phyloP scores from a whole-genome alignment of 2,797 vertebrate species.

The Urophycis tenuis region DNA sequence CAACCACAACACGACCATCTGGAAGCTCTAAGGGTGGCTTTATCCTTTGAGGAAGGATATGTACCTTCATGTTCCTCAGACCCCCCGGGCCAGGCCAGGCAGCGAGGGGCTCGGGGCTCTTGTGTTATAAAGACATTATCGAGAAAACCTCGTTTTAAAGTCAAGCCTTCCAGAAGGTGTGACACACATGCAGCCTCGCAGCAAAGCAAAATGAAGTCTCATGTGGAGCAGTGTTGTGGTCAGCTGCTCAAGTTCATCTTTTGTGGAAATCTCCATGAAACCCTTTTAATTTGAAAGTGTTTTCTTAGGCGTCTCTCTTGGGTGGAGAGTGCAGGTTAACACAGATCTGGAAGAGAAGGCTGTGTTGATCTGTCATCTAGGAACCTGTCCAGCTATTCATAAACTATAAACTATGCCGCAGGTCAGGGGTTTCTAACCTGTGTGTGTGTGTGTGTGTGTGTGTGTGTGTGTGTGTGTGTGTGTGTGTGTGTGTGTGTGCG shows the following conservation, averaged over 20 bases:
- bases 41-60: background rate
- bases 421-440: no score
- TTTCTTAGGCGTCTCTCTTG: constrained; percentile 6
- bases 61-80: background rate
- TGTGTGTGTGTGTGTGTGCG: no score
- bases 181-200: constrained; percentile 53
- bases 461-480: no score
- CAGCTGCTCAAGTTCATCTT: background rate
- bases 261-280: background rate
- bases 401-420: no score
- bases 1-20: background rate
- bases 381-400: background rate
- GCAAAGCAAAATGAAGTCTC: background rate
- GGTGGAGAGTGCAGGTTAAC: background rate
- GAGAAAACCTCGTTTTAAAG: constrained; percentile 27
- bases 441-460: no score
- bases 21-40: background rate
- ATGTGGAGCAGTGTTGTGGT: background rate
- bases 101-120: no score
- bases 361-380: background rate
- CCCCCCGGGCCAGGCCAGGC: background rate
- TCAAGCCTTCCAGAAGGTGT: constrained; percentile 27
- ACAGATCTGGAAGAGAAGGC: background rate
- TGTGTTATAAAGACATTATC: background rate
- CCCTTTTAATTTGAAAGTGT: background rate